Conservation (phyloP, 2,797 vertebrate genomes). For the Hylomyscus alleni region DNA sequence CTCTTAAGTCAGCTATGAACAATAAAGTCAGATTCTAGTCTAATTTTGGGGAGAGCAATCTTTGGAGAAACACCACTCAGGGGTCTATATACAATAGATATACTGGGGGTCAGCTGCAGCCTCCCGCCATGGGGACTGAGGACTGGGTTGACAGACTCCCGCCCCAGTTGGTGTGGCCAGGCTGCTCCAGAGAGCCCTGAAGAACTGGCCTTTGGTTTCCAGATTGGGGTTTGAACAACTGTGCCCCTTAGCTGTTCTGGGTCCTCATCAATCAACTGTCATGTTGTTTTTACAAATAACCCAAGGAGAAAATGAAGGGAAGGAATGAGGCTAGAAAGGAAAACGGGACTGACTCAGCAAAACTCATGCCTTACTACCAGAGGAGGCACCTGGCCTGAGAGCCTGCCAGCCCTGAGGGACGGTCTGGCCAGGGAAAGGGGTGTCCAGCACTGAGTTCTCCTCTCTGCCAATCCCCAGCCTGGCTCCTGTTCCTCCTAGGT, state of each 20-base stretch:
- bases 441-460: neutral
- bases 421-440: neutral
- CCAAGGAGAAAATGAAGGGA: neutral
- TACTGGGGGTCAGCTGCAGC: neutral
- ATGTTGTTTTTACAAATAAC: fast-evolving
- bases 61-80: neutral
- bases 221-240: neutral
- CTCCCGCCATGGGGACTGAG: fast-evolving
- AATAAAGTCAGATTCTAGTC: neutral
- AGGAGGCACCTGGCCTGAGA: neutral
- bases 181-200: neutral
- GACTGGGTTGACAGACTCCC: no score
- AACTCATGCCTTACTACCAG: neutral
- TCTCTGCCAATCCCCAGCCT: neutral
- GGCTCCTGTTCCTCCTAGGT: neutral
- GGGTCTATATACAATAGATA: no score
- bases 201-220: fast-evolving
- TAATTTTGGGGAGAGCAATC: neutral
- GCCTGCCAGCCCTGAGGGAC: neutral
- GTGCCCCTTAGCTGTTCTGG: neutral
- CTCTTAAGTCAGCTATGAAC: neutral
- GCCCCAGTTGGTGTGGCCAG: neutral
- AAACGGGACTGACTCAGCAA: neutral
- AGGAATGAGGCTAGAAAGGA: fast-evolving
- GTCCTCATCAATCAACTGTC: fast-evolving